phyloP scores from a whole-genome alignment of 2,797 vertebrate species.

The Falco cherrug region DNA sequence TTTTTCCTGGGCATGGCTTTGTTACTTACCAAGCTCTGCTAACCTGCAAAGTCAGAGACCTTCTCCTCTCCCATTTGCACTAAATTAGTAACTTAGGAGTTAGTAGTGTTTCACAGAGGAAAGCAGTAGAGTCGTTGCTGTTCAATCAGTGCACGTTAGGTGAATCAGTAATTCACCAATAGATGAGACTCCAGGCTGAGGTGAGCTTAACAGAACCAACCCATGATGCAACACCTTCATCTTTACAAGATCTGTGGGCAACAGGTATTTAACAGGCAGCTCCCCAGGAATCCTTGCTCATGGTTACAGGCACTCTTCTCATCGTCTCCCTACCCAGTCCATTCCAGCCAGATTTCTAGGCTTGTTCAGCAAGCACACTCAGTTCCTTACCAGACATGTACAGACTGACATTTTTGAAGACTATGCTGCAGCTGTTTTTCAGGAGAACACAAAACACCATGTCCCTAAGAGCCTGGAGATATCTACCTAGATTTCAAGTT shows the following conservation, averaged over 20 bases:
- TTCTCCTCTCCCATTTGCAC: neutral
- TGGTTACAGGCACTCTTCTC: neutral
- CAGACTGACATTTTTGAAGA: neutral
- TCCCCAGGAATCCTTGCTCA: neutral
- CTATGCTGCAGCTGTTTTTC: neutral
- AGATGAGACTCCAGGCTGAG: neutral
- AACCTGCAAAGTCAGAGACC: neutral
- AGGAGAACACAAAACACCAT: neutral
- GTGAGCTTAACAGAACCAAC: neutral
- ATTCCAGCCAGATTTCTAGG: neutral
- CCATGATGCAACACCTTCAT: neutral
- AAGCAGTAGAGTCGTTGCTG: fast-evolving
- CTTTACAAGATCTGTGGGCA: neutral
- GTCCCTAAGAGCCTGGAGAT: neutral
- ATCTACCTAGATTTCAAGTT: neutral
- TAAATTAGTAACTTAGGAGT: neutral
- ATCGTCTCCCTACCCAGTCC: neutral
- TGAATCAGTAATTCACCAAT: neutral
- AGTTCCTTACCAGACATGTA: neutral
- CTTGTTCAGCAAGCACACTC: neutral
- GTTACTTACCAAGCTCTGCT: neutral
- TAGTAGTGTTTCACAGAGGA: neutral
- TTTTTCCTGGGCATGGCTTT: neutral
- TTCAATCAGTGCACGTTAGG: neutral
- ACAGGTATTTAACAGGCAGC: neutral